Conservation (phyloP, 2,797 vertebrate species). For the Corythornis leucogaster region DNA sequence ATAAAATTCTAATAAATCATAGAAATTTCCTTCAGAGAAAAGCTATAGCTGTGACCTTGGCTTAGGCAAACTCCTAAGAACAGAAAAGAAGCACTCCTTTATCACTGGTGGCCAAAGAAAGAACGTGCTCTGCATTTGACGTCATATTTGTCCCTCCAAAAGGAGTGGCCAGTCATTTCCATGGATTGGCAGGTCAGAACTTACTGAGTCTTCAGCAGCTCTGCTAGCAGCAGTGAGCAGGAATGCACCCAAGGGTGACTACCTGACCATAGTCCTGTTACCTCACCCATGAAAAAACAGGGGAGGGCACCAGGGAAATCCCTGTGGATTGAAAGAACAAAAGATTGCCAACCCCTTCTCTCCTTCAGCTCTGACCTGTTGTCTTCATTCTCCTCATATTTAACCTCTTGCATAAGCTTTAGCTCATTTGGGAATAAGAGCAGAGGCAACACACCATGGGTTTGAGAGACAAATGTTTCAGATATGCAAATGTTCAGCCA, state of each 20-base stretch:
- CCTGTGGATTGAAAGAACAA: background rate
- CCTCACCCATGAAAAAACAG: background rate
- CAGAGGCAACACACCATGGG: background rate
- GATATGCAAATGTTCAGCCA: background rate
- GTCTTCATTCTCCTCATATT: background rate
- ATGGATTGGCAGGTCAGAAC: background rate
- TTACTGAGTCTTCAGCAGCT: background rate
- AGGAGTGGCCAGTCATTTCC: background rate
- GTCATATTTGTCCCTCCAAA: background rate
- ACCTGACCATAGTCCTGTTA: background rate
- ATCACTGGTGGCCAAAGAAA: background rate
- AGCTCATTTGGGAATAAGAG: background rate
- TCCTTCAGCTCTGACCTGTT: background rate
- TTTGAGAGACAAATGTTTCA: background rate
- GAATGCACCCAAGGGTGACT: background rate
- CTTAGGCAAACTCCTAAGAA: background rate
- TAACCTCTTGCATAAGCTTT: background rate
- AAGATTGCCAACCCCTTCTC: background rate
- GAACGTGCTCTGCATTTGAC: background rate
- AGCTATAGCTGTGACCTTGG: conserved; percentile 33
- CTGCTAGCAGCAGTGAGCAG: background rate
- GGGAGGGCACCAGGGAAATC: background rate
- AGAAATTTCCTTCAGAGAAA: background rate
- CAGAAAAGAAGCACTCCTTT: conserved; percentile 5
- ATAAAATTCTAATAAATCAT: background rate